Evolutionary conservation across 2,113 vertebrate genomes (phyloP).

Genomic region (Tamias sibiricus): DNA sequence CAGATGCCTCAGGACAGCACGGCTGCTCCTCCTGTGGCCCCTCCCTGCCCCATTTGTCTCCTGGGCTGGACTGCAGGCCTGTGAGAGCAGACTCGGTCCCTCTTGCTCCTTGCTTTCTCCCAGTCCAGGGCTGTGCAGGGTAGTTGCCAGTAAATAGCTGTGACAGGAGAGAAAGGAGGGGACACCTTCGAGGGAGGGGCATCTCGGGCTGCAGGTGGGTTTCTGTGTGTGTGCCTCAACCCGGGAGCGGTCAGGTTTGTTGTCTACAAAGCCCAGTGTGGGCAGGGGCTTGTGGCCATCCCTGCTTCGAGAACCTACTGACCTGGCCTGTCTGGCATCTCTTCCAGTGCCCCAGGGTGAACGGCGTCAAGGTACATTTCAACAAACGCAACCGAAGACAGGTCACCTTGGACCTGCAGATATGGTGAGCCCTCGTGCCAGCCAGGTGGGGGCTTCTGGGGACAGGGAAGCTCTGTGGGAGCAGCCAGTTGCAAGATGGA

Average conservation of each 20-base stretch:
- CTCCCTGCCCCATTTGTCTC: background rate
- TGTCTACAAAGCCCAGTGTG: background rate
- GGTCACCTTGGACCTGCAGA: conserved; percentile 93
- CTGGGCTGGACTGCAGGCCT: background rate
- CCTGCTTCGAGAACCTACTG: background rate
- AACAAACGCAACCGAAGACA: conserved; percentile 91
- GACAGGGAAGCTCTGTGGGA: background rate
- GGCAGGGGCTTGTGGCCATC: background rate
- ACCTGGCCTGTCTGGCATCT: background rate
- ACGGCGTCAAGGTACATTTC: conserved; percentile 92
- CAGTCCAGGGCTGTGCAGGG: background rate
- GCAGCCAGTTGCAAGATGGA: background rate
- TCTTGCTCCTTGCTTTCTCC: background rate
- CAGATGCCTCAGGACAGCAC: background rate
- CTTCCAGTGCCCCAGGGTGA: conserved; percentile 93
- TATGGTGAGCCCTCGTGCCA: conserved; percentile 87
- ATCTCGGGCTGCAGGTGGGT: background rate
- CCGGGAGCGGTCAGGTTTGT: rapidly evolving
- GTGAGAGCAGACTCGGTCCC: background rate
- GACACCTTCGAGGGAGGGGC: background rate
- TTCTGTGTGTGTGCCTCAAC: background rate
- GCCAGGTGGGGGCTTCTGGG: background rate
- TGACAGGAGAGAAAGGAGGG: background rate
- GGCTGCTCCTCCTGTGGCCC: background rate
- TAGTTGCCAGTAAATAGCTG: background rate